These are phyloP conservation scores for Drosophila orosa DNA, from an alignment of 1,140 invertebrate genomes.

Conservation along the genomic window DNA sequence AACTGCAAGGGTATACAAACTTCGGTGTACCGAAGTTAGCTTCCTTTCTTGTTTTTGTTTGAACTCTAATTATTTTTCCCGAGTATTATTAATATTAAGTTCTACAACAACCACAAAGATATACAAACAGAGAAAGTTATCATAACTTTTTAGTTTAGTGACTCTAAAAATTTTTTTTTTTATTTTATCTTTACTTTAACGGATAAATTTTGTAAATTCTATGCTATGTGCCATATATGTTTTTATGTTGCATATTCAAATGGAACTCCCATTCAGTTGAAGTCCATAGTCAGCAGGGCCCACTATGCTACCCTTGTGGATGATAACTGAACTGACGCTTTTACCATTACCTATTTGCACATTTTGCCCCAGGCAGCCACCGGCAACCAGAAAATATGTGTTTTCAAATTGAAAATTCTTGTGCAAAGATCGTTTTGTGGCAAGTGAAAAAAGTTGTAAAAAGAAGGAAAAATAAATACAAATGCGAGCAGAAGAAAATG, in stretches of 20 bases:
- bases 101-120: too few relatives aligned
- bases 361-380: neutral
- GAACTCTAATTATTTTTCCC: too few relatives aligned
- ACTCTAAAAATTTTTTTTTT: too few relatives aligned
- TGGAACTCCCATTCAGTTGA: neutral
- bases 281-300: neutral
- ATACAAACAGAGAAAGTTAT: too few relatives aligned
- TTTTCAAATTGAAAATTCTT: slow-evolving; percentile 23
- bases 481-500: slow-evolving; percentile 44
- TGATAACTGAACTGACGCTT: neutral
- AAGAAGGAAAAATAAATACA: slow-evolving; percentile 18
- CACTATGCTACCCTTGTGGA: neutral
- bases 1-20: too few relatives aligned
- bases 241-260: neutral
- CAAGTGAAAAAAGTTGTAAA: slow-evolving; percentile 4
- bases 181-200: neutral
- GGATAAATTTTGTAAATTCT: too few relatives aligned
- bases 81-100: too few relatives aligned
- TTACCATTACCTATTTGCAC: slow-evolving; percentile 4
- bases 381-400: slow-evolving; percentile 12
- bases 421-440: slow-evolving; percentile 12
- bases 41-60: too few relatives aligned
- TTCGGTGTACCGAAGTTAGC: too few relatives aligned
- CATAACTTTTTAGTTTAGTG: too few relatives aligned
- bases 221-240: neutral